Conservation (phyloP, 2,113 vertebrate genomes). For the Paradoxurus hermaphroditus region DNA sequence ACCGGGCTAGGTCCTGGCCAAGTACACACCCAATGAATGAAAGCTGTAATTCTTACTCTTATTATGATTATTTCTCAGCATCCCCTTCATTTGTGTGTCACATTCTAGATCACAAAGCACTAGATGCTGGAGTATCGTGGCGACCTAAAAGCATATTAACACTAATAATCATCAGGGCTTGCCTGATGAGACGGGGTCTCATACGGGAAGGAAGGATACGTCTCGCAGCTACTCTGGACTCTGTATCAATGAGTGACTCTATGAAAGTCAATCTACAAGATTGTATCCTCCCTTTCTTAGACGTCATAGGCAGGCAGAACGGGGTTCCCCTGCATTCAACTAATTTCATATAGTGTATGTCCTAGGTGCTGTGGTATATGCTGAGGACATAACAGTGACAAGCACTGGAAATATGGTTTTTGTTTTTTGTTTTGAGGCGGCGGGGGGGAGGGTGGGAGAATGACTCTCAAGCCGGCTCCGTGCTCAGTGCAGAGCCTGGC, state of each 20-base stretch:
- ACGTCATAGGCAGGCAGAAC: not conserved
- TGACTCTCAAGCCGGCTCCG: no score
- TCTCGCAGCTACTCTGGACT: not conserved
- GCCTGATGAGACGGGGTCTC: not conserved
- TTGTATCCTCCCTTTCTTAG: not conserved
- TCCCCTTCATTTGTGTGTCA: not conserved
- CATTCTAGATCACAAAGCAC: not conserved
- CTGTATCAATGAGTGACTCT: not conserved
- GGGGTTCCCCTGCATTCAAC: not conserved
- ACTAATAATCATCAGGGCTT: not conserved
- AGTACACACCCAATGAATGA: not conserved
- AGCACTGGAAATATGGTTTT: not conserved
- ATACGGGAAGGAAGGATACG: not conserved
- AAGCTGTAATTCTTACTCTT: not conserved
- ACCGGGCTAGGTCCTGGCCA: not conserved
- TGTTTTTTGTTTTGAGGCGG: no score
- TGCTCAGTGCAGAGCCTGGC: no score
- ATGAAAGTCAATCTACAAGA: no score
- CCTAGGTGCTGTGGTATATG: not conserved
- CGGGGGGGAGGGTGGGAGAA: no score
- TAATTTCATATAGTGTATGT: not conserved
- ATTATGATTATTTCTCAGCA: not conserved
- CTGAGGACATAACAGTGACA: not conserved
- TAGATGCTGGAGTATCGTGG: not conserved
- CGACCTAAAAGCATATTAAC: not conserved